Evolutionary conservation across 2,888 invertebrate genomes (phyloP).

Genomic region (Stenodera caucasica): DNA sequence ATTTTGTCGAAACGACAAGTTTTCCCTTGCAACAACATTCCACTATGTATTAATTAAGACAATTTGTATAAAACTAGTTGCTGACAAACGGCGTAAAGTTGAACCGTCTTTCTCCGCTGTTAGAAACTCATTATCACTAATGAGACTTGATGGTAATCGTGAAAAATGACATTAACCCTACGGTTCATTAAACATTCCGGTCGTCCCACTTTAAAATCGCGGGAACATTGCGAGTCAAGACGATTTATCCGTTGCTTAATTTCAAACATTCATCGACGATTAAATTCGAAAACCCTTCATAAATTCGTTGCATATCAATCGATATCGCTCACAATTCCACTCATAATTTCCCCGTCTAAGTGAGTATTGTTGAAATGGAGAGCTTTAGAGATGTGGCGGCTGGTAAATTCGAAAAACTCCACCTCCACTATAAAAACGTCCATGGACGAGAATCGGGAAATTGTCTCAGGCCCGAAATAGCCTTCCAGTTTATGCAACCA

Average conservation of each 20-base stretch:
- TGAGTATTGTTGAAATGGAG: too few species aligned
- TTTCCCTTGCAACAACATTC: constrained; percentile 12
- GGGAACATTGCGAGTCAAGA: background rate
- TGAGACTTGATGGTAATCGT: constrained; percentile 32
- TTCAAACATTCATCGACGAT: constrained; percentile 3
- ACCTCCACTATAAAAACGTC: background rate
- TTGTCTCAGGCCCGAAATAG: background rate
- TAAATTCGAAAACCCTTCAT: too few species aligned
- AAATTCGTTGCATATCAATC: too few species aligned
- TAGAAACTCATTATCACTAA: constrained; percentile 32
- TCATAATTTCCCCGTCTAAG: background rate
- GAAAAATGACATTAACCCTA: constrained; percentile 31
- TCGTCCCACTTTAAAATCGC: background rate
- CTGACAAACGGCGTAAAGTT: constrained; percentile 30
- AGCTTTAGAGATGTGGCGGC: too few species aligned
- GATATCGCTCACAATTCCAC: background rate
- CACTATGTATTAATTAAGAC: constrained; percentile 27
- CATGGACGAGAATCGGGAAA: background rate
- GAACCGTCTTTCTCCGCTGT: constrained; percentile 26
- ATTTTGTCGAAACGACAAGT: constrained; percentile 21
- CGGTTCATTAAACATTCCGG: constrained; percentile 28
- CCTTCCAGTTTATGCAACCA: background rate
- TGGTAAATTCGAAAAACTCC: background rate
- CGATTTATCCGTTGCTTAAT: constrained; percentile 6
- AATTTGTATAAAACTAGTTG: constrained; percentile 31